Evolutionary conservation across 2,888 invertebrate species (phyloP).

Genomic region (Orthosia gracilis): DNA sequence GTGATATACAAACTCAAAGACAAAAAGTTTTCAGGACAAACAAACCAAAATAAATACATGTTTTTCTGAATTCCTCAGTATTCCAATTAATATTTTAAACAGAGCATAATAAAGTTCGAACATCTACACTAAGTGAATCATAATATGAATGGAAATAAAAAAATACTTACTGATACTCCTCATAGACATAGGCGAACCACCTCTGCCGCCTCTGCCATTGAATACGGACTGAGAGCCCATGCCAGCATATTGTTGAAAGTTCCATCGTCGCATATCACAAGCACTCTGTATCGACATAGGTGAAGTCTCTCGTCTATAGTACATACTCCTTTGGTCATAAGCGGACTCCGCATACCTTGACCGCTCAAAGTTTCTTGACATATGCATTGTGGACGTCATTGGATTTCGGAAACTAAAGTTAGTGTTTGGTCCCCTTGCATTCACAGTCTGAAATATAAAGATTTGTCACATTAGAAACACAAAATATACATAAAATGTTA

Average conservation of each 20-base stretch:
- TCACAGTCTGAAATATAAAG: slow-evolving; percentile 73
- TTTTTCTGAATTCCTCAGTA: too few relatives aligned
- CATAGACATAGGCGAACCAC: slow-evolving; percentile 81
- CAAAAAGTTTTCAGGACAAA: too few relatives aligned
- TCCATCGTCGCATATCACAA: slow-evolving; percentile 70
- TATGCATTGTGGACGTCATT: slow-evolving; percentile 74
- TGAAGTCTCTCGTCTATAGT: slow-evolving; percentile 74
- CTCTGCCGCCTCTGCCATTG: slow-evolving; percentile 79
- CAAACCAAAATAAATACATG: too few relatives aligned
- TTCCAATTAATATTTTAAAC: too few relatives aligned
- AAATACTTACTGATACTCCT: slow-evolving; percentile 64
- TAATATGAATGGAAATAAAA: too few relatives aligned
- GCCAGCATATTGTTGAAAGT: slow-evolving; percentile 68
- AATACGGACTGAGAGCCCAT: slow-evolving; percentile 74
- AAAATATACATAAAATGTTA: background rate
- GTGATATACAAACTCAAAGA: too few relatives aligned
- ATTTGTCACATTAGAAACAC: background rate
- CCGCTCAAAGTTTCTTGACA: slow-evolving; percentile 73
- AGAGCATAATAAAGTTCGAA: too few relatives aligned
- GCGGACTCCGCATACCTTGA: slow-evolving; percentile 70
- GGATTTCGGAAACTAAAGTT: slow-evolving; percentile 74
- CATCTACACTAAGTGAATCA: too few relatives aligned
- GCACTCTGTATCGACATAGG: slow-evolving; percentile 71
- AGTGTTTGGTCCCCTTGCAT: slow-evolving; percentile 77
- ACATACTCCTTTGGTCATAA: slow-evolving; percentile 75